Conservation (phyloP, 2,888 invertebrate species). For the Drosophila neoperkinsi region DNA sequence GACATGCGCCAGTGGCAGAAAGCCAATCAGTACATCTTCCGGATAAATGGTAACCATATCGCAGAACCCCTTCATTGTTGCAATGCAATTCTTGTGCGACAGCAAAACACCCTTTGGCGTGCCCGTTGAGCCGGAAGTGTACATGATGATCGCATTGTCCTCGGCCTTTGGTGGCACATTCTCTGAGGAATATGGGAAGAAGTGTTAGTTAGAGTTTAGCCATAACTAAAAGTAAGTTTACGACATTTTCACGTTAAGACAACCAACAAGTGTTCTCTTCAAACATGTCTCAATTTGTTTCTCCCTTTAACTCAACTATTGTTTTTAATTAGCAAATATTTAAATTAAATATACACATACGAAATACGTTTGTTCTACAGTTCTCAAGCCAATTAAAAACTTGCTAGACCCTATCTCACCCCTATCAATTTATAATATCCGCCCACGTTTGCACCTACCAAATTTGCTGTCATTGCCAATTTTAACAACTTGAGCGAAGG, state of each 20-base stretch:
- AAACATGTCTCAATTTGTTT: too few species aligned
- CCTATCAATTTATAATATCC: constrained; percentile 2
- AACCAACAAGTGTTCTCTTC: neutral
- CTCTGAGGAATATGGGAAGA: constrained; percentile 83
- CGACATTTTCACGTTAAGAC: neutral
- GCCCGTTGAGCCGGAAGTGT: constrained; percentile 99
- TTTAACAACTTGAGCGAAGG: constrained; percentile 90
- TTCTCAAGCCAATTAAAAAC: constrained; percentile 1
- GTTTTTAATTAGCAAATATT: neutral
- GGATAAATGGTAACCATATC: constrained; percentile 90
- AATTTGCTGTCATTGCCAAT: constrained; percentile 86
- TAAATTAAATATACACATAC: neutral
- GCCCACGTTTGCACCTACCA: constrained; percentile 81
- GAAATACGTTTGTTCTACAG: neutral
- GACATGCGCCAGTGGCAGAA: constrained; percentile 98
- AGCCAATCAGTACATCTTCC: constrained; percentile 95
- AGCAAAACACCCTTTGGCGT: constrained; percentile 96
- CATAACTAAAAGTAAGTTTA: neutral
- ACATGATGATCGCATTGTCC: constrained; percentile 99
- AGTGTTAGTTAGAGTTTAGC: neutral
- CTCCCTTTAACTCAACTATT: neutral
- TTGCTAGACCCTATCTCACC: too few species aligned
- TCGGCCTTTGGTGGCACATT: constrained; percentile 88
- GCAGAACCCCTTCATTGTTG: constrained; percentile 92
- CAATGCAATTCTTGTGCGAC: constrained; percentile 92